phyloP scores from a whole-genome alignment of 2,113 vertebrate genomes.

The Empidonax traillii region DNA sequence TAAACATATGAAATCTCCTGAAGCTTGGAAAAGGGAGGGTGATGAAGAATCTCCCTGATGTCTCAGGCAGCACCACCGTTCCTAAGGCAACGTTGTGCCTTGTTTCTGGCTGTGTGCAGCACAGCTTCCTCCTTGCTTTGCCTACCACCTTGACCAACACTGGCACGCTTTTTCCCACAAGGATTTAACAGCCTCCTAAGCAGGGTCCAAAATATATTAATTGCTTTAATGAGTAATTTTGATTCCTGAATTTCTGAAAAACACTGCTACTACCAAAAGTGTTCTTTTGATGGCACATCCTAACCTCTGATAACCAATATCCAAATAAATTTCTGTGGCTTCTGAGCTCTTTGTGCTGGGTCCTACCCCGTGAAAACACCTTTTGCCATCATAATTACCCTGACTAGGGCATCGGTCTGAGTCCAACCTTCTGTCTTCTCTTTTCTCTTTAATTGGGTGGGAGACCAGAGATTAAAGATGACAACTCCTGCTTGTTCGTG shows the following conservation, averaged over 20 bases:
- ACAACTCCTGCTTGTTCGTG: not conserved
- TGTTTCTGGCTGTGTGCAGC: not conserved
- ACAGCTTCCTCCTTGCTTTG: not conserved
- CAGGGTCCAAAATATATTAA: not conserved
- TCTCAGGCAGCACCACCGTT: not conserved
- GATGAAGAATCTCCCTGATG: not conserved
- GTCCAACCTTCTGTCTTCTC: not conserved
- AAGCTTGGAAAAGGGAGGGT: not conserved
- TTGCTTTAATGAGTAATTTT: not conserved
- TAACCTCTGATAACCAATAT: not conserved
- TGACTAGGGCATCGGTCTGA: not conserved
- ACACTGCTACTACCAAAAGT: not conserved
- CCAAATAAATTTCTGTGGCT: not conserved
- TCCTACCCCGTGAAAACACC: not conserved
- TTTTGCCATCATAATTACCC: not conserved
- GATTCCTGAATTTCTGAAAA: not conserved
- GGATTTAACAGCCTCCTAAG: not conserved
- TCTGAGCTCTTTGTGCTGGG: not conserved
- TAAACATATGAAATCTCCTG: not conserved
- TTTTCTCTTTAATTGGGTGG: not conserved
- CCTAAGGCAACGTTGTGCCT: not conserved
- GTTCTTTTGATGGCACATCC: not conserved
- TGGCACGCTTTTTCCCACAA: not conserved
- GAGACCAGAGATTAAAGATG: not conserved
- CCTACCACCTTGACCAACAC: not conserved